These are phyloP conservation scores for Apotomis betuletana DNA, from an alignment of 2,888 invertebrate genomes.

Conservation along the genomic window DNA sequence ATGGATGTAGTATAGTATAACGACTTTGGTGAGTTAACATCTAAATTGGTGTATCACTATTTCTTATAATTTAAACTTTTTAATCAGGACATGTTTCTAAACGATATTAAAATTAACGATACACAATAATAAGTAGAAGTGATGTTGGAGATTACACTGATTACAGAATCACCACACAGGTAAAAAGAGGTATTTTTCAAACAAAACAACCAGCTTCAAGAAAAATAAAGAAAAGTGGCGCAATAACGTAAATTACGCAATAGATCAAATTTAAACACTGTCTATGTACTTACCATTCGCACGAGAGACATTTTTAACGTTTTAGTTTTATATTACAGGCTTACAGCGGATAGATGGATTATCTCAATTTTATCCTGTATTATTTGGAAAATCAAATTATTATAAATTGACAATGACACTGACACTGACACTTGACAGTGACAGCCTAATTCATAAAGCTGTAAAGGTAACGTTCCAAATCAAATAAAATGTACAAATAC, in stretches of 20 bases:
- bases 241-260: constrained; percentile 5
- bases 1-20: too few relatives aligned
- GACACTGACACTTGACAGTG: neutral
- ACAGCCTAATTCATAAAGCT: too few relatives aligned
- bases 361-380: neutral
- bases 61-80: too few relatives aligned
- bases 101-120: too few relatives aligned
- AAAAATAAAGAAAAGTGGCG: neutral
- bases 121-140: too few relatives aligned
- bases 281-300: constrained; percentile 25
- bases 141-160: too few relatives aligned
- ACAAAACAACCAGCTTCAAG: neutral
- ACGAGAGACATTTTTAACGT: constrained; percentile 16
- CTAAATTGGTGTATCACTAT: too few relatives aligned
- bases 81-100: too few relatives aligned
- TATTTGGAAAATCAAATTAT: neutral
- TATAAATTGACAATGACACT: neutral
- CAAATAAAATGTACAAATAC: neutral
- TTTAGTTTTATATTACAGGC: neutral
- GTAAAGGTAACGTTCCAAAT: neutral
- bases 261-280: neutral
- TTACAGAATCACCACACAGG: too few relatives aligned
- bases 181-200: too few relatives aligned
- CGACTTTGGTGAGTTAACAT: too few relatives aligned
- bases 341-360: neutral